Evolutionary conservation across 2,888 invertebrate genomes (phyloP), one percentile per base, ranked within the genome.

Genomic region (Rosalia funebris): DNA sequence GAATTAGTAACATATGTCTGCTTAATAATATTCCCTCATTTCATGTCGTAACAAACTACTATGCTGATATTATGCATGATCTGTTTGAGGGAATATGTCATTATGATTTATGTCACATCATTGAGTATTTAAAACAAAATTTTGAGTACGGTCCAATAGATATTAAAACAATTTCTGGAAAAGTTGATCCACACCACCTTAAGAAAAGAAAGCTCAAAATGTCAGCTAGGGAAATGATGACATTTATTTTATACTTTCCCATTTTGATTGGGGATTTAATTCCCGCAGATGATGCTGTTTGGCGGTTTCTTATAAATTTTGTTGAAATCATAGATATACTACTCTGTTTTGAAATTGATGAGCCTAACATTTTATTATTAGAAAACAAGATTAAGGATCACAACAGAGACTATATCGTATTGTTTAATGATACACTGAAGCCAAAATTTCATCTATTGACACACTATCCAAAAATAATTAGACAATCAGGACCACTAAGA

Each of bases 161-260:
- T 62, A 62, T 71, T 12, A 61, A 53, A 15, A 71, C 69, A 47
- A 60, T 60, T 1, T 68, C 65, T 15, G 52, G 55, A 15, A 41
- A 54, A 58, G 68, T 72, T 32, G 57, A 61, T 36, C 5, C 34
- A 15, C 15, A 53, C n/a, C 70, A 60, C 57, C 14, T 66, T 1
- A 42, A 45, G 0, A 62, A 58, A 15, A 50, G 20, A 14, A 34
- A 53, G 16, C 37, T 60, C 11, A 64, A 58, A 65, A 64, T 65
- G 61, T 66, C 71, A n/a, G 72, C 70, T 5, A 57, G 66, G 17
- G 68, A 74, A 68, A 72, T 70, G 68, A 64, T 69, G 55, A 61
- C 63, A 7, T 72, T 72, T 57, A 32, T 63, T 19, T 19, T 25
- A 16, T 66, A 63, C 62, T 61, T 74, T 50, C 60, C 66, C 4